These are phyloP conservation scores for Zaprionus lineosus DNA, from an alignment of 2,888 invertebrate genomes.

Conservation along the genomic window DNA sequence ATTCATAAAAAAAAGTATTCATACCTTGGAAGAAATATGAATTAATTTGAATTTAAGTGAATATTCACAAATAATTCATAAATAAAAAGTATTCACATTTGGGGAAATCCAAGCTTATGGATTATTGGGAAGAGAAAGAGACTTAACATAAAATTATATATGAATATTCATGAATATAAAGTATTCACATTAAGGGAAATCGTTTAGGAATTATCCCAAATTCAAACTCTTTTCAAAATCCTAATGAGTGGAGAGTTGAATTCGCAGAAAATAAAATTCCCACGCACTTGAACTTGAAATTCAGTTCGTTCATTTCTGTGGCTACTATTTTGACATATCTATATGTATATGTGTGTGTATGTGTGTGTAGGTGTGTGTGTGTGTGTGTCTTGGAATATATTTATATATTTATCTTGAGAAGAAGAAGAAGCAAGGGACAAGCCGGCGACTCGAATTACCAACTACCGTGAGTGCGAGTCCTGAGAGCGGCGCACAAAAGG, in stretches of 20 bases:
- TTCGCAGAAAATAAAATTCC: slow-evolving; percentile 71
- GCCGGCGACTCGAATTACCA: slow-evolving; percentile 64
- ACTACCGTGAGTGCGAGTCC: slow-evolving; percentile 29
- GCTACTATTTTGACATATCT: slow-evolving; percentile 55
- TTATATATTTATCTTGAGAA: slow-evolving; percentile 8
- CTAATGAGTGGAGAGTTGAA: slow-evolving; percentile 8
- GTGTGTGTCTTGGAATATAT: slow-evolving; percentile 12
- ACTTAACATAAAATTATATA: too few relatives aligned
- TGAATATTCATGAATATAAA: too few relatives aligned
- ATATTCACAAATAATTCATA: too few relatives aligned
- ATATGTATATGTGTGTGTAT: slow-evolving; percentile 19
- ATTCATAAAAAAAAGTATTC: not conserved
- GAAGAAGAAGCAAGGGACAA: slow-evolving; percentile 4
- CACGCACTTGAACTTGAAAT: slow-evolving; percentile 78
- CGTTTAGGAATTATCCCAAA: not conserved
- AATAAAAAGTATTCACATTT: not conserved
- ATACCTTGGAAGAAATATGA: too few relatives aligned
- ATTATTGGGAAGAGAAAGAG: too few relatives aligned
- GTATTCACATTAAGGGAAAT: too few relatives aligned
- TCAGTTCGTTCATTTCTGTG: slow-evolving; percentile 34
- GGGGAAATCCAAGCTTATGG: too few relatives aligned
- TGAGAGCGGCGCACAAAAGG: slow-evolving; percentile 29
- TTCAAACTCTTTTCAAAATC: not conserved
- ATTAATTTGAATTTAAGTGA: not conserved
- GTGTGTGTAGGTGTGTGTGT: slow-evolving; percentile 13